Conservation (phyloP, 2,888 invertebrate genomes). For the Drosophila peninsularis region DNA sequence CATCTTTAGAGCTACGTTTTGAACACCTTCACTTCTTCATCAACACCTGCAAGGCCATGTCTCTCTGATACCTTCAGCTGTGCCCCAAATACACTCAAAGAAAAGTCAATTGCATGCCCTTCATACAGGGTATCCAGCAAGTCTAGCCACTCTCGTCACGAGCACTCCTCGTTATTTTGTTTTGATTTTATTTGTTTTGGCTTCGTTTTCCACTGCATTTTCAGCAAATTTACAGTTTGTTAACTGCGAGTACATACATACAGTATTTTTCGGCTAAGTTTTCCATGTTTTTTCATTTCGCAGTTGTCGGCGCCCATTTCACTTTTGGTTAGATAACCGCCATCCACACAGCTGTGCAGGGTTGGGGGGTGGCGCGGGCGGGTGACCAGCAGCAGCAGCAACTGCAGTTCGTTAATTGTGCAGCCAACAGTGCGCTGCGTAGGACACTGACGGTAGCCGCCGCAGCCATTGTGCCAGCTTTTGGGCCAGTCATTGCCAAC, state of each 20-base stretch:
- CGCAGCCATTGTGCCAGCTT: conserved; percentile 31
- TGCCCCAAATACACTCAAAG: too few relatives aligned
- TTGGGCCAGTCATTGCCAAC: conserved; percentile 49
- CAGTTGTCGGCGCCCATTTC: conserved; percentile 61
- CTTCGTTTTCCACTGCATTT: conserved; percentile 54
- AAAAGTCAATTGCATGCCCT: too few relatives aligned
- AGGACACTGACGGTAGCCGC: conserved; percentile 48
- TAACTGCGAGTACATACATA: conserved; percentile 58
- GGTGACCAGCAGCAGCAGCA: conserved; percentile 5
- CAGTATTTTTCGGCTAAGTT: conserved; percentile 57
- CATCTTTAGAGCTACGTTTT: too few relatives aligned
- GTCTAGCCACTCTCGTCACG: not conserved
- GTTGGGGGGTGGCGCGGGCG: not conserved
- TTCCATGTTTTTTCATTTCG: conserved; percentile 50
- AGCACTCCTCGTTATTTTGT: conserved; percentile 8
- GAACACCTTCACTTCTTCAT: too few relatives aligned
- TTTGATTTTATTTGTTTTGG: conserved; percentile 53
- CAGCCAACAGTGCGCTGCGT: conserved; percentile 39
- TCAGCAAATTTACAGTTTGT: conserved; percentile 74
- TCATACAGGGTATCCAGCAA: not conserved
- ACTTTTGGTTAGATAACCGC: conserved; percentile 73
- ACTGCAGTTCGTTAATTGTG: conserved; percentile 43
- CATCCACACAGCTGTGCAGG: conserved; percentile 18
- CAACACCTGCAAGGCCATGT: too few relatives aligned
- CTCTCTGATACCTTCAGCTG: too few relatives aligned